phyloP scores from a whole-genome alignment of 2,888 invertebrate genomes.

The Lepidocyrtoides sp. region DNA sequence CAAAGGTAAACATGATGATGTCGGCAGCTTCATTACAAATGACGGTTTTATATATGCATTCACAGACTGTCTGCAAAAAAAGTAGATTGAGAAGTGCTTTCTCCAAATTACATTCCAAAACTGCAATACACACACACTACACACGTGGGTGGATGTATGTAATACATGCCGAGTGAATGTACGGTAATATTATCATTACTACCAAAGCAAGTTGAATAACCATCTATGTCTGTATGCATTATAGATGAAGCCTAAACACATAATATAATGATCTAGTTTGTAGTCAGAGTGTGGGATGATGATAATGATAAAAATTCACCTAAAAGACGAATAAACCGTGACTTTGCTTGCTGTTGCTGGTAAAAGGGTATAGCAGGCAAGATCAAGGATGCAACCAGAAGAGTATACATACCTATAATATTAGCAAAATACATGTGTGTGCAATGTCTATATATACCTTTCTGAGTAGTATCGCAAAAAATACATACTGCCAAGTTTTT shows the following conservation, averaged over 20 bases:
- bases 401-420: too few species aligned
- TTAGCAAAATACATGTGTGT: too few species aligned
- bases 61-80: neutral
- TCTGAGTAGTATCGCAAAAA: too few species aligned
- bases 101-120: neutral
- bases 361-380: neutral
- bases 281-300: neutral
- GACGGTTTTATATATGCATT: neutral
- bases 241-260: too few species aligned
- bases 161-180: too few species aligned
- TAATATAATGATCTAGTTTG: neutral
- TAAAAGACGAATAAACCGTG: neutral
- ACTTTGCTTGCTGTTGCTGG: neutral
- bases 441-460: neutral
- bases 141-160: neutral
- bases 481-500: slow-evolving; percentile 59
- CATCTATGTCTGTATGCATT: neutral
- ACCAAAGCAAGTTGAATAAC: neutral
- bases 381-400: neutral
- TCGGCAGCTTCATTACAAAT: neutral
- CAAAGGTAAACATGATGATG: neutral
- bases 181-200: neutral
- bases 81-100: neutral
- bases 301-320: slow-evolving; percentile 22
- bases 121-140: too few species aligned